Percentiles rank a stretch among this genome's conserved stretches.
These are phyloP conservation scores for Paraescarpia echinospica DNA, from an alignment of 1,140 invertebrate genomes.

Conservation along the genomic window DNA sequence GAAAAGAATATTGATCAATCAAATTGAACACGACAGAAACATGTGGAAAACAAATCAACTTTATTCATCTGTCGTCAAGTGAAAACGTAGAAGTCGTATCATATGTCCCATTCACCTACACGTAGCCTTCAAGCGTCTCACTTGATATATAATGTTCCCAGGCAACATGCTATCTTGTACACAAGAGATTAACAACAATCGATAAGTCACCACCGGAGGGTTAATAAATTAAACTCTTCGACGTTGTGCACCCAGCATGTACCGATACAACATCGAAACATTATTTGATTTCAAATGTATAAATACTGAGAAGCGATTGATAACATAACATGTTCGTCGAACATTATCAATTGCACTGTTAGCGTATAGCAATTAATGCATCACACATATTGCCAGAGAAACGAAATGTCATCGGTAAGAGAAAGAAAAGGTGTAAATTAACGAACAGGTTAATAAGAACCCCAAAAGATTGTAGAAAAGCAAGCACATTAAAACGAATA, in stretches of 20 bases:
- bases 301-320: not conserved
- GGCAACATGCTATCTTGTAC: not conserved
- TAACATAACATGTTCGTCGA: too few species aligned
- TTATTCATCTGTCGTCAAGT: not conserved
- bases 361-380: not conserved
- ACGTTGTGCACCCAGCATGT: not conserved
- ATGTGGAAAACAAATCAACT: conserved; percentile 1
- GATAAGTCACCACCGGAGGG: not conserved
- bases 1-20: too few species aligned
- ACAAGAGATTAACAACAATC: not conserved
- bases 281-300: not conserved
- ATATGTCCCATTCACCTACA: not conserved
- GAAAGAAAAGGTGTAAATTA: not conserved
- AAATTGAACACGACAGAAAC: not conserved
- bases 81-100: not conserved
- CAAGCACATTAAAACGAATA: not conserved
- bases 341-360: not conserved
- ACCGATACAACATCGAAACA: not conserved
- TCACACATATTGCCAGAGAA: not conserved
- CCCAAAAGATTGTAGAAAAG: not conserved
- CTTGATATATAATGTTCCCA: not conserved
- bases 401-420: not conserved
- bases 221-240: not conserved
- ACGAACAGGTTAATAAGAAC: not conserved
- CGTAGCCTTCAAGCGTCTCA: not conserved